phyloP scores from a whole-genome alignment of 2,797 vertebrate species.

The Iguana delicatissima region DNA sequence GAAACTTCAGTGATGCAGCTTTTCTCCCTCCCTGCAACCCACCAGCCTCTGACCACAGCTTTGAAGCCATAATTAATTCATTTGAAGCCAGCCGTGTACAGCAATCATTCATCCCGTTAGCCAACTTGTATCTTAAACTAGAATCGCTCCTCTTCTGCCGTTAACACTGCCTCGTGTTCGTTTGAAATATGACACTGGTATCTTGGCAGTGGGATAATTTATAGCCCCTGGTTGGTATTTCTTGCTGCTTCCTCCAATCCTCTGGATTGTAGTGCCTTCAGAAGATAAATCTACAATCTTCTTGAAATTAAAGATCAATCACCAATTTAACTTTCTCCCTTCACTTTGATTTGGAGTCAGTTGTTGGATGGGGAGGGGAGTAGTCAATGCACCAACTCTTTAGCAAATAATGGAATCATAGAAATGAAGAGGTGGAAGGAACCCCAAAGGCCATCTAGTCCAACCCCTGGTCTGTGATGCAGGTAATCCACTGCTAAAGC shows the following conservation, averaged over 20 bases:
- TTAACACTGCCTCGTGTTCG: not conserved
- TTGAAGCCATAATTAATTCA: not conserved
- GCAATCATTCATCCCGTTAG: not conserved
- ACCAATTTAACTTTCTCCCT: not conserved
- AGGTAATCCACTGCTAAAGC: no score
- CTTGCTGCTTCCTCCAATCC: not conserved
- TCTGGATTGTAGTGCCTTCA: not conserved
- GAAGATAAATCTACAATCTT: slow-evolving; percentile 7
- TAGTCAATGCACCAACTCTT: not conserved
- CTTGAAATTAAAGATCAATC: slow-evolving; percentile 1
- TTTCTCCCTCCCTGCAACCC: not conserved
- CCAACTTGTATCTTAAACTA: slow-evolving; percentile 9
- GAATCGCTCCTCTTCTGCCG: not conserved
- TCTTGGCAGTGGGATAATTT: not conserved
- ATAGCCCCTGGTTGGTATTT: not conserved
- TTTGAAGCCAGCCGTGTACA: not conserved
- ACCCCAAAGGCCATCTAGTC: no score
- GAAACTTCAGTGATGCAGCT: not conserved
- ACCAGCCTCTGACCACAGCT: not conserved
- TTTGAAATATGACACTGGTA: not conserved
- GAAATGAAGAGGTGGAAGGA: no score
- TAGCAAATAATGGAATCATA: no score
- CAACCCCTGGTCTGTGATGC: no score
- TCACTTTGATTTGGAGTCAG: not conserved
- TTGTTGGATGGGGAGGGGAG: not conserved